These are phyloP conservation scores for Dynastes maya DNA, from an alignment of 2,888 invertebrate genomes.

Conservation along the genomic window DNA sequence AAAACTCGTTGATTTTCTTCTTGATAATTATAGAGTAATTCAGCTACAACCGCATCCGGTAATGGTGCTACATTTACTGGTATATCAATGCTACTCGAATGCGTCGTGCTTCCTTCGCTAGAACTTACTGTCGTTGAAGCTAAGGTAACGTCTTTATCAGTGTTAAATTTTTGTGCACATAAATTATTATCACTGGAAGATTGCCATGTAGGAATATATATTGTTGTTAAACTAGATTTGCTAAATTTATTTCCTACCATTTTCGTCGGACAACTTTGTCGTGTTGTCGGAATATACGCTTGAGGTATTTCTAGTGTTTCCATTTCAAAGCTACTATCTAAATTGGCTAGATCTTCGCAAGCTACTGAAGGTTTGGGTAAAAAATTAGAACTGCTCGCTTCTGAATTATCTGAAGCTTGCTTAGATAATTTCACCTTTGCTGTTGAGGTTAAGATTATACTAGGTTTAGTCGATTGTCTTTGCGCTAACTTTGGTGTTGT, in stretches of 20 bases:
- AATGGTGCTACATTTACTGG: conserved; percentile 70
- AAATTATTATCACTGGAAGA: conserved; percentile 69
- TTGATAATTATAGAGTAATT: conserved; percentile 72
- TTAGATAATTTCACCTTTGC: conserved; percentile 69
- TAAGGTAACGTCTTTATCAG: conserved; percentile 3
- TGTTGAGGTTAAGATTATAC: conserved; percentile 71
- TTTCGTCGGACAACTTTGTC: conserved; percentile 80
- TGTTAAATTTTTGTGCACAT: conserved; percentile 49
- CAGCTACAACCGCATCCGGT: conserved; percentile 73
- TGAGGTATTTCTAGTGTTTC: conserved; percentile 57
- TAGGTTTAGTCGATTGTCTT: conserved; percentile 61
- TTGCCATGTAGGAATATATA: conserved; percentile 73
- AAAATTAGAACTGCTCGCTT: conserved; percentile 76
- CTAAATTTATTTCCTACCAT: conserved; percentile 76
- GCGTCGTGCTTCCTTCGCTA: conserved; percentile 68
- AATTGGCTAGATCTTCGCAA: conserved; percentile 79
- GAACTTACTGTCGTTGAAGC: conserved; percentile 51
- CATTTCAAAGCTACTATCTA: conserved; percentile 76
- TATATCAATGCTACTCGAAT: conserved; percentile 75
- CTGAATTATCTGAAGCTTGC: conserved; percentile 73
- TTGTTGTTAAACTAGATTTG: conserved; percentile 72
- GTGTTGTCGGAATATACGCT: conserved; percentile 59
- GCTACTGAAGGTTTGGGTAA: conserved; percentile 73
- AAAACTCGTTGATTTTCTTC: conserved; percentile 46
- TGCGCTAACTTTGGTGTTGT: conserved; percentile 41